These are phyloP conservation scores for Drosophila merina DNA, from an alignment of 2,888 invertebrate species.

Conservation along the genomic window DNA sequence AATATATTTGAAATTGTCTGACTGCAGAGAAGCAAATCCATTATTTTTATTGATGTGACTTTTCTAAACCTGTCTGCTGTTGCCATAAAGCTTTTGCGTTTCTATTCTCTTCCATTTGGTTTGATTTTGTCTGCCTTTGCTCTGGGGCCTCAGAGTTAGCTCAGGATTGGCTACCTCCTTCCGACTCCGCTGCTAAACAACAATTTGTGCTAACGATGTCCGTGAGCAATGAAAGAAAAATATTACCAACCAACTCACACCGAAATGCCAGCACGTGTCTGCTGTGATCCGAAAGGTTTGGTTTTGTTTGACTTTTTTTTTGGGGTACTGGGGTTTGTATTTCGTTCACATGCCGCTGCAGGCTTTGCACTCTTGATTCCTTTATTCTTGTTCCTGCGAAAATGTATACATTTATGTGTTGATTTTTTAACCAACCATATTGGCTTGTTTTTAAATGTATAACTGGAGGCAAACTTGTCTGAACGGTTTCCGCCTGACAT, in stretches of 20 bases:
- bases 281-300: slow-evolving; percentile 36
- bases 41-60: not conserved
- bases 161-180: slow-evolving; percentile 43
- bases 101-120: not conserved
- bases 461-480: not conserved
- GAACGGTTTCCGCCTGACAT: slow-evolving; percentile 13
- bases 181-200: slow-evolving; percentile 43
- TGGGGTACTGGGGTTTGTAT: slow-evolving; percentile 3
- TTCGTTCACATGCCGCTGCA: slow-evolving; percentile 17
- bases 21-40: too few relatives aligned
- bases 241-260: slow-evolving; percentile 9
- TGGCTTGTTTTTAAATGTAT: slow-evolving; percentile 10
- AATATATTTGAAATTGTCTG: too few relatives aligned
- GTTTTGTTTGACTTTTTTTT: not conserved
- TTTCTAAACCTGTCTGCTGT: not conserved
- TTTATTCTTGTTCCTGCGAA: not conserved
- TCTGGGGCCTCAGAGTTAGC: slow-evolving; percentile 38
- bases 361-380: slow-evolving; percentile 26
- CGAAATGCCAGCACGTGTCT: slow-evolving; percentile 51
- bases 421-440: not conserved
- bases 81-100: not conserved
- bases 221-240: slow-evolving; percentile 57
- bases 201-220: slow-evolving; percentile 75
- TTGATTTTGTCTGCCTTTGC: slow-evolving; percentile 23
- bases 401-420: slow-evolving; percentile 16